Percentiles rank a stretch among this genome's conserved stretches.
These are phyloP conservation scores for Plagiodera versicolora DNA, from an alignment of 2,888 invertebrate species.

Conservation along the genomic window DNA sequence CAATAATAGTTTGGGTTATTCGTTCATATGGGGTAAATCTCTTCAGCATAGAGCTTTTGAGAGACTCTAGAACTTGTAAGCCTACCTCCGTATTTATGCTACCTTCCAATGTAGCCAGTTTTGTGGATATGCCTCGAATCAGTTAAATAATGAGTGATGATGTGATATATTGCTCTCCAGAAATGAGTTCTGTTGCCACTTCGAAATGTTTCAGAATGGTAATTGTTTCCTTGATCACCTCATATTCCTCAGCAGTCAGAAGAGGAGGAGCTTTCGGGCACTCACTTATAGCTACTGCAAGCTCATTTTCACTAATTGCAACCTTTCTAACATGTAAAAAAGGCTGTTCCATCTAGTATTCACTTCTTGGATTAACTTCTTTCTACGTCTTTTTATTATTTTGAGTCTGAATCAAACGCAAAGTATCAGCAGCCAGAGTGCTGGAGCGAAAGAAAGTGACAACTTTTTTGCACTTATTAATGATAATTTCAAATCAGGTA, in stretches of 20 bases:
- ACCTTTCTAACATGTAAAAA: not conserved
- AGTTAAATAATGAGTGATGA: not conserved
- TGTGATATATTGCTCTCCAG: not conserved
- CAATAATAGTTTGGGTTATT: no score
- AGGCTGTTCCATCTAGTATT: not conserved
- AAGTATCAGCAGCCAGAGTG: not conserved
- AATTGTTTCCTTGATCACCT: not conserved
- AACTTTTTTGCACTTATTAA: not conserved
- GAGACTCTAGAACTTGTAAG: no score
- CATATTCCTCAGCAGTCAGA: not conserved
- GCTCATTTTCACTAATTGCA: not conserved
- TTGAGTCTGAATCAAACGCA: not conserved
- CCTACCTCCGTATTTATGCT: no score
- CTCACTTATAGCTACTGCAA: not conserved
- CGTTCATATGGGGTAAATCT: no score
- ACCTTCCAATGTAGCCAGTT: no score
- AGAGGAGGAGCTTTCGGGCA: not conserved
- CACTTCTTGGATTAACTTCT: not conserved
- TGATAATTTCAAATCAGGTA: not conserved
- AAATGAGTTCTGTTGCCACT: not conserved
- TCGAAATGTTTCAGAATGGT: not conserved
- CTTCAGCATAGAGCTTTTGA: no score
- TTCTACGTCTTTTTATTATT: not conserved
- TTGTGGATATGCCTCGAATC: not conserved
- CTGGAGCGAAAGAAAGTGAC: not conserved